Base-by-base conservation (phyloP, 2,888 invertebrate genomes). In the Syritta pipiens region DNA sequence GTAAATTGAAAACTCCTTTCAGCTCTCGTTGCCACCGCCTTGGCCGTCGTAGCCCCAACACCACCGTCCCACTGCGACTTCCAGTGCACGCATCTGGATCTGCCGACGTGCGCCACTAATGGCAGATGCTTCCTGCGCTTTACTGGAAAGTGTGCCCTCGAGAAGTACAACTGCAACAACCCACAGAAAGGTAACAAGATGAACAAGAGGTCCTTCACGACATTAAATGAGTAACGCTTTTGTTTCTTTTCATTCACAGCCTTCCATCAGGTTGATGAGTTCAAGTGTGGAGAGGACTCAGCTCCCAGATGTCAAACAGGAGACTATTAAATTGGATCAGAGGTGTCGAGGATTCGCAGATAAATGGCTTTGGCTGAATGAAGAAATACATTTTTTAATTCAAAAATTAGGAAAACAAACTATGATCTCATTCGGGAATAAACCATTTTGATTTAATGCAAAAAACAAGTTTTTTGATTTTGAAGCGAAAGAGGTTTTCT, bases 81-180 rank as follows among this genome's bases (percentile, higher is more conserved):
- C 35, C 67, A 74, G 12, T 86, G 85, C 55, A 72, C 83, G 2
- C 59, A 82, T 6, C 48, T 51, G 7, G 86, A 86, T 42, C 1
- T 84, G 3, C 81, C 82, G 3, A 83, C 86, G 0, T 86, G 86
- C 28, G 85, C 83, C 62, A 77, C 82, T 46, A 86, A 86, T 37
- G 85, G 85, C 6, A 85, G 82, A 48, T 86, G 86, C 53, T 81
- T 84, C 42, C 82, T 84, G 22, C 60, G 81, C 3, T 86, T 85
- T 59, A 77, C 82, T 12, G 84, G 84, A n/a, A 65, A 63, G 20
- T 85, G 86, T 65, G 82, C 82, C 19, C 81, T 86, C 77, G 60
- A 83, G 17, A 83, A 84, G 37, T 85, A 86, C 82, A 86, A 86
- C 57, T 86, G 86, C 42, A 82, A 83, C 20, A 84, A 85, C 81